These are phyloP conservation scores for Alexandromys fortis DNA, from an alignment of 2,113 vertebrate species.

Conservation along the genomic window DNA sequence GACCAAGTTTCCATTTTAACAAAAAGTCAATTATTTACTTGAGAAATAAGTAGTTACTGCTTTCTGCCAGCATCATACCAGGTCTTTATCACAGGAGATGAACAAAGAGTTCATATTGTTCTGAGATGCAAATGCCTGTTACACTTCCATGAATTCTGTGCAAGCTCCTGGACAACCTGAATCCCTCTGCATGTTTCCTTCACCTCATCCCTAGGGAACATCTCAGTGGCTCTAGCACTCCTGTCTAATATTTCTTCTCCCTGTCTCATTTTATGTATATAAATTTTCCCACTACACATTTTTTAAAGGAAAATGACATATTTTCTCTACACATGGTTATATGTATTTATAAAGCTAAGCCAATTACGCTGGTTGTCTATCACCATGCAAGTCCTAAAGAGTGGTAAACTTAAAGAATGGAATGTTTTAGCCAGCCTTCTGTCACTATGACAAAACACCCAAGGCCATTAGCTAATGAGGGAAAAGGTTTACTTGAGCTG, in stretches of 20 bases:
- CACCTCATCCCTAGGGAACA: neutral
- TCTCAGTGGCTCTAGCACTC: neutral
- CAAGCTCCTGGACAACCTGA: neutral
- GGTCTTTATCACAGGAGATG: accelerated
- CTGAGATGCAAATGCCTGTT: too few relatives aligned
- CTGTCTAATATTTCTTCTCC: neutral
- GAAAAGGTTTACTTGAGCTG: neutral
- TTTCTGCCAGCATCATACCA: neutral
- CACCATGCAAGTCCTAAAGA: neutral
- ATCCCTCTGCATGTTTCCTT: accelerated
- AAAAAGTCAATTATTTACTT: neutral
- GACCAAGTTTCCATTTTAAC: neutral
- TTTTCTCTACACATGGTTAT: neutral
- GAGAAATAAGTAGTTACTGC: neutral
- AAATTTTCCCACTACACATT: neutral
- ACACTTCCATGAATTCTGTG: neutral
- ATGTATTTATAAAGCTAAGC: neutral
- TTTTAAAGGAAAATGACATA: neutral
- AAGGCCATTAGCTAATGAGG: neutral
- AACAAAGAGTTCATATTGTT: neutral
- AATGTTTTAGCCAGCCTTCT: neutral
- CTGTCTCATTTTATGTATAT: neutral
- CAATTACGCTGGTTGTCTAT: neutral
- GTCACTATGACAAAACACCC: neutral
- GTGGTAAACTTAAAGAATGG: neutral